Conservation (phyloP, 2,797 vertebrate species). For the Xiphophorus birchmanni region DNA sequence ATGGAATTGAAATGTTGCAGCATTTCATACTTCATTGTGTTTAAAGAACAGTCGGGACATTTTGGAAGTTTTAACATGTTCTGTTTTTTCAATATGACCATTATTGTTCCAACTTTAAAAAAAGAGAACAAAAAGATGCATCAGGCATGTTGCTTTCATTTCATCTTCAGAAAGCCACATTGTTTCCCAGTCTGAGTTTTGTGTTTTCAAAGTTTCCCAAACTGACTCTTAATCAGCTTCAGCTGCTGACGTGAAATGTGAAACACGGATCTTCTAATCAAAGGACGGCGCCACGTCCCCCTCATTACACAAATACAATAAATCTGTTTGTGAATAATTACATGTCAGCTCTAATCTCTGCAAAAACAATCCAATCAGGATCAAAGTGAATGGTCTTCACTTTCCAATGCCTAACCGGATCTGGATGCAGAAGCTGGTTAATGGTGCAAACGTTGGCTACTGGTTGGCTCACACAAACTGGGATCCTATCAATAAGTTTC, state of each 20-base stretch:
- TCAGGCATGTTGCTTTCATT: not conserved
- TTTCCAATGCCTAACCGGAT: conserved; percentile 29
- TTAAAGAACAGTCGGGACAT: not conserved
- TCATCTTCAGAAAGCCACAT: not conserved
- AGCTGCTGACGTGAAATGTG: conserved; percentile 3
- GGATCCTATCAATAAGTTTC: not conserved
- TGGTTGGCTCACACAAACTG: not conserved
- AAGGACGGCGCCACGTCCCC: conserved; percentile 7
- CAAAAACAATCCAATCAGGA: conserved; percentile 23
- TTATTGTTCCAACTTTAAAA: not conserved
- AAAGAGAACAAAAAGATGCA: no score
- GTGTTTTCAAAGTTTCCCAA: conserved; percentile 9
- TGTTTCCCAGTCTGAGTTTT: conserved; percentile 1
- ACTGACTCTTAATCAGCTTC: not conserved
- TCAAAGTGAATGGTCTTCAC: conserved; percentile 21
- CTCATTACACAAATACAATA: conserved; percentile 20
- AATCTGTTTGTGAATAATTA: conserved; percentile 33
- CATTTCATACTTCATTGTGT: not conserved
- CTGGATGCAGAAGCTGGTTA: conserved; percentile 27
- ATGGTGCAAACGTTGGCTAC: conserved; percentile 18
- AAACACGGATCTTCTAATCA: conserved; percentile 7
- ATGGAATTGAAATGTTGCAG: no score
- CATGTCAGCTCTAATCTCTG: conserved; percentile 28
- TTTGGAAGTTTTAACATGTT: not conserved
- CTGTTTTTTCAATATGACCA: not conserved